phyloP scores from a whole-genome alignment of 2,888 invertebrate genomes.

The Trypoxylon attenuatum region DNA sequence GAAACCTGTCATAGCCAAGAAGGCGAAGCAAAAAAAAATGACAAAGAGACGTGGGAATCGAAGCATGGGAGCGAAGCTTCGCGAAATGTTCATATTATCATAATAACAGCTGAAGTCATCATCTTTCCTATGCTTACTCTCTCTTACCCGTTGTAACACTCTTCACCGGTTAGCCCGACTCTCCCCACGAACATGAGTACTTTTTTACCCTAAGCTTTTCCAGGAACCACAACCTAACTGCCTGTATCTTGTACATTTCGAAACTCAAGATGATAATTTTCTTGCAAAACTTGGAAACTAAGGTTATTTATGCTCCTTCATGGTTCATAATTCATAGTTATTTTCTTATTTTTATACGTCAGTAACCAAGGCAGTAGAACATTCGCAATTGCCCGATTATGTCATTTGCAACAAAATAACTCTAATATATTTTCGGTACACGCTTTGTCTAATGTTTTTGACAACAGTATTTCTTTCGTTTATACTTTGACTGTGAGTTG shows the following conservation, averaged over 20 bases:
- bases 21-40: constrained; percentile 20
- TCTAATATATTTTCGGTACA: constrained; percentile 34
- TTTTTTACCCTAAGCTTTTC: constrained; percentile 34
- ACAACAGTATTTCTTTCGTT: constrained; percentile 43
- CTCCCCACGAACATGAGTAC: constrained; percentile 5
- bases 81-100: constrained; percentile 64
- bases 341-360: constrained; percentile 47
- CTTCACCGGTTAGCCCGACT: neutral
- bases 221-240: constrained; percentile 52
- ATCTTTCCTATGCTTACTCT: constrained; percentile 52
- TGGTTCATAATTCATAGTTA: constrained; percentile 12
- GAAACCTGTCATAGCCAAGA: constrained; percentile 16
- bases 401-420: constrained; percentile 46
- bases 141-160: neutral
- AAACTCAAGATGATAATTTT: constrained; percentile 69
- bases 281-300: constrained; percentile 56
- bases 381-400: constrained; percentile 37
- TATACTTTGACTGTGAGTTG: too few species aligned
- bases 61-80: constrained; percentile 53
- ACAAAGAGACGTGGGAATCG: constrained; percentile 46
- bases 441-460: constrained; percentile 59
- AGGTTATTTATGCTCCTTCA: constrained; percentile 61
- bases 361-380: too few species aligned
- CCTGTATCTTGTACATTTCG: constrained; percentile 62
- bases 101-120: constrained; percentile 65